Conservation (phyloP, 2,113 vertebrate genomes). For the Coreoperca whiteheadi region DNA sequence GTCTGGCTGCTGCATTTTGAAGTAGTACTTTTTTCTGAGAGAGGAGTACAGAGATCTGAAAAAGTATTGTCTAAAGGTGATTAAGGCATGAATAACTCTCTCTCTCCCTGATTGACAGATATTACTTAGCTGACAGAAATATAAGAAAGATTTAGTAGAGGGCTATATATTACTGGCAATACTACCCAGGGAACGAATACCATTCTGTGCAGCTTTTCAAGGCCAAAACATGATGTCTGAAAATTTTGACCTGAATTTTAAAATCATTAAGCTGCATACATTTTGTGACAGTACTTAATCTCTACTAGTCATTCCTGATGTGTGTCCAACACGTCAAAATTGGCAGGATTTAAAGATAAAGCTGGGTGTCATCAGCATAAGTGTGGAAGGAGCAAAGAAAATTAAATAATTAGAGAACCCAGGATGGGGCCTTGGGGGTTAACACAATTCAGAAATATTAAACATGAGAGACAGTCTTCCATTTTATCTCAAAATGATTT, state of each 20-base stretch:
- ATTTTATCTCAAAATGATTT: background rate
- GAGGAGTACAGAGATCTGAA: slow-evolving; percentile 8
- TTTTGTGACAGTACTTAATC: background rate
- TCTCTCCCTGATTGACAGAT: background rate
- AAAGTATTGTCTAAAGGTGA: background rate
- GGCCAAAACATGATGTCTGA: background rate
- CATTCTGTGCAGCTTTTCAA: background rate
- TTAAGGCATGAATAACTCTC: background rate
- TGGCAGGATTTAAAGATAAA: slow-evolving; percentile 35
- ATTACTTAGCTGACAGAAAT: slow-evolving; percentile 7
- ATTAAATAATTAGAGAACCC: background rate
- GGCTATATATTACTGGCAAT: background rate
- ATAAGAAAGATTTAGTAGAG: background rate
- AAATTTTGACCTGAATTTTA: background rate
- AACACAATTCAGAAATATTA: background rate
- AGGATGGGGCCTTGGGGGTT: background rate
- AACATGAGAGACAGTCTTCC: background rate
- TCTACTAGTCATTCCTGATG: background rate
- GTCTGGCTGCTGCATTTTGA: background rate
- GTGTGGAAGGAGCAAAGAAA: background rate
- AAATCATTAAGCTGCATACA: background rate
- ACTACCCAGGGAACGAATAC: background rate
- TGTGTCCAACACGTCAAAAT: background rate
- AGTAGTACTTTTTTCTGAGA: background rate
- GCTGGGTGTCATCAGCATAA: slow-evolving; percentile 51